Base-by-base conservation (phyloP, 2,113 vertebrate genomes). In the Tiliqua scincoides region DNA sequence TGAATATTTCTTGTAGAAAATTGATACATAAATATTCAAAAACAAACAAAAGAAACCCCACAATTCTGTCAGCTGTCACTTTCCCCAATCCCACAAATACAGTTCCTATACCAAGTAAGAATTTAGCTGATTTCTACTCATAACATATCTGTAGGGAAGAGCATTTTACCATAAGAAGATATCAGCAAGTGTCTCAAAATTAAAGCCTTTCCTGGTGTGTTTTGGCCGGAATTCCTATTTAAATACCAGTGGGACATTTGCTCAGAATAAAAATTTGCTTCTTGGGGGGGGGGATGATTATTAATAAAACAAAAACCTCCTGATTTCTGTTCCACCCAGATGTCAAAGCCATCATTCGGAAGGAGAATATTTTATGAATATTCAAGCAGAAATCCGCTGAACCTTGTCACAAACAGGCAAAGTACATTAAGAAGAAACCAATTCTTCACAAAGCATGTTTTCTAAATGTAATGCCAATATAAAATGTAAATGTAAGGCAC, bases 351-450 rank as follows among this genome's bases (percentile, higher is more conserved):
- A 87, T 4, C 40, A 86, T 10, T 1, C 8, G 7, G 72, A 15
- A 79, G 5, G 35, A 2, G 74, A 88, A 68, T 86, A 20, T 27
- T 71, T 88, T 77, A 85, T 88, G 67, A 88, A 88, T 86, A 82
- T 62, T 89, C 27, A 61, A 85, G 81, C 30, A 3, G 82, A 91
- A 86, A 83, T 74, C 70, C 87, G 52, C 83, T 87, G 74, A 76
- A 3, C 1, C 23, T 30, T 86, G 71, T 48, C 74, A 57, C 48
- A 88, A 32, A 81, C 79, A 68, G 23, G 40, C 23, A 85, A 84
- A 87, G 2, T 5, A 3, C 15, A 68, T 72, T 67, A 84, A 82
- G 35, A 67, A 84, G 17, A 12, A 18, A 32, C 18, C 43, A n/a
- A 1, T 2, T 21, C 8, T 52, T 74, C 2, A 1, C 12, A 25